A percentile compares a stretch with the other conserved stretches of the same genome.
These are phyloP conservation scores for Spheniscus mendiculus DNA, from an alignment of 2,113 vertebrate genomes.

Conservation along the genomic window DNA sequence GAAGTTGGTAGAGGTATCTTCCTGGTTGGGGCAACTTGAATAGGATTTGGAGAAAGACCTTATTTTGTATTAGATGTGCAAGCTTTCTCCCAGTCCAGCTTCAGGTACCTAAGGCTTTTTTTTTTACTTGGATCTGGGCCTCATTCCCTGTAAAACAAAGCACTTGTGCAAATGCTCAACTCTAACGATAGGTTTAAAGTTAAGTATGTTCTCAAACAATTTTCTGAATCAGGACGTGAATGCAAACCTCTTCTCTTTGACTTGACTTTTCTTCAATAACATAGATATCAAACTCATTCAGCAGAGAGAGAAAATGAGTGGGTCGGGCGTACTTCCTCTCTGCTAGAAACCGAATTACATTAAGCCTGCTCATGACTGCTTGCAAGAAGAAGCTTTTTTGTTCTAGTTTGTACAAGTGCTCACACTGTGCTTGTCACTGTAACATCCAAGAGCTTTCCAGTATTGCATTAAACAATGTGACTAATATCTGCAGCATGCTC, in stretches of 20 bases:
- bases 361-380: constrained; percentile 29
- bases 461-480: constrained; percentile 24
- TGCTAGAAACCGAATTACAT: constrained; percentile 33
- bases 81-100: background rate
- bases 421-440: constrained; percentile 40
- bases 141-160: background rate
- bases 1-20: background rate
- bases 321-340: constrained; percentile 24
- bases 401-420: constrained; percentile 45
- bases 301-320: constrained; percentile 5
- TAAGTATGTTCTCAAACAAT: background rate
- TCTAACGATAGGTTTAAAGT: background rate
- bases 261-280: constrained; percentile 9
- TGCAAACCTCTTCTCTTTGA: constrained; percentile 4
- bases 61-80: background rate
- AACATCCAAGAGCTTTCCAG: constrained; percentile 42
- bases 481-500: constrained; percentile 39
- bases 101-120: background rate
- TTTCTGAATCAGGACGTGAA: constrained; percentile 16
- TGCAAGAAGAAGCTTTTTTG: constrained; percentile 42
- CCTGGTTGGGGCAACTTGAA: background rate
- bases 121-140: background rate
- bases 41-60: background rate
- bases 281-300: constrained; percentile 29
- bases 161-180: background rate